Evolutionary conservation across 2,888 invertebrate genomes (phyloP), one percentile per base, ranked within the genome.

Genomic region (Metalampra italica): DNA sequence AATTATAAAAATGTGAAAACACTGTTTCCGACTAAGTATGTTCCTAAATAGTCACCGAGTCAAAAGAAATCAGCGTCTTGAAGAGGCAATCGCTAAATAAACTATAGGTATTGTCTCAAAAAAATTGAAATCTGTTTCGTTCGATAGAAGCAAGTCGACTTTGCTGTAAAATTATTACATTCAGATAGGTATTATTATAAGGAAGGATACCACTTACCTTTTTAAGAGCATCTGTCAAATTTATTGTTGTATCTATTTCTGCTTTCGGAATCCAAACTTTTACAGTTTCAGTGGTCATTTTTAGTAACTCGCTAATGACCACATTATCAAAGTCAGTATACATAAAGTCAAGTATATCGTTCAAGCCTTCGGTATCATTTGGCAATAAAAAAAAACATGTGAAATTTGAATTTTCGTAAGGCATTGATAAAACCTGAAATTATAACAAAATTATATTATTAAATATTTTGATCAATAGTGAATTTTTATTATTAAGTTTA

Each of bases 361-460:
- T 91, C 34, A 96, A 66, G 0, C 82, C 77, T 0, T 66, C 53
- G 30, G 96, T 83, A 0, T 96, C 96, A 40, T 92, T 41, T 95
- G 83, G 37, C 96, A 84, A 0, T 95, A 62, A 91, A 96, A 92
- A 42, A 93, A 93, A 12, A 94, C 70, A 38, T 15, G 40, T 29
- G 9, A 30, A 44, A 53, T 93, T 88, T 0, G 90, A 87, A 46
- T 93, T 92, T 64, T 88, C 80, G 69, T 96, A 97, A 0, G 93
- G 93, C 63, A 97, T 52, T 75, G 94, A 93, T 41, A 97, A 67
- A 11, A 94, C 91, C 92, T 91, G 45, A 46, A 74, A 45, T n/a
- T 12, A 11, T 9, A 5, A 32, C 8, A 2, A 32, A 32, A 9
- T 12, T 41, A 29, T n/a, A n/a, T n/a, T n/a, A n/a, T n/a, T n/a